Percentiles rank a stretch among this genome's conserved stretches.
Conservation (phyloP, 2,797 vertebrate species). For the Numenius phaeopus region DNA sequence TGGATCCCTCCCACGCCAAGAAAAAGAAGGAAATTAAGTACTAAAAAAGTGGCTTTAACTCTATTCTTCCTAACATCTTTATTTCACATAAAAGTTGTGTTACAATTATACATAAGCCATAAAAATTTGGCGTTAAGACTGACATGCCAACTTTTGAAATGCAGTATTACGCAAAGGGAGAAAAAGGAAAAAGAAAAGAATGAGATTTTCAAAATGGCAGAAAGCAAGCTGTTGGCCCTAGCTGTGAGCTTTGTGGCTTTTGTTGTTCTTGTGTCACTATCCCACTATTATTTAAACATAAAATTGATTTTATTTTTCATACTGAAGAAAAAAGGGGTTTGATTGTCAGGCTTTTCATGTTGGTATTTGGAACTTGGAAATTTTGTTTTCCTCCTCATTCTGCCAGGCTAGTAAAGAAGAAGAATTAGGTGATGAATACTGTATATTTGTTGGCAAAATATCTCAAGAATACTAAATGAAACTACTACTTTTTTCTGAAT, state of each 20-base stretch:
- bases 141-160: not conserved
- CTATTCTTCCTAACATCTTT: not conserved
- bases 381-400: not conserved
- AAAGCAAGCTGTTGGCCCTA: not conserved
- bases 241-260: not conserved
- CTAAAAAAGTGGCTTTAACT: not conserved
- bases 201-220: not conserved
- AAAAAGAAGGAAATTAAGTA: not conserved
- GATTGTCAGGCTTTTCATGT: not conserved
- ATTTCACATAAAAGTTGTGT: not conserved
- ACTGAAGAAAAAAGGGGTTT: not conserved
- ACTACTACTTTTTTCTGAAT: not conserved
- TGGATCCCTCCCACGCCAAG: not conserved
- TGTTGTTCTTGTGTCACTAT: not conserved
- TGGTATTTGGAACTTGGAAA: not conserved
- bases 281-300: not conserved
- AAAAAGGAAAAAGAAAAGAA: not conserved
- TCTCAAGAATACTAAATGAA: slow-evolving; percentile 25
- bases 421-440: not conserved
- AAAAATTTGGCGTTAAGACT: not conserved
- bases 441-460: slow-evolving; percentile 6
- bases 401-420: slow-evolving; percentile 16
- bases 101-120: not conserved
- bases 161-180: not conserved
- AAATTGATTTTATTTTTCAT: not conserved